Evolutionary conservation across 2,113 vertebrate species (phyloP).

Genomic region (Naja naja): DNA sequence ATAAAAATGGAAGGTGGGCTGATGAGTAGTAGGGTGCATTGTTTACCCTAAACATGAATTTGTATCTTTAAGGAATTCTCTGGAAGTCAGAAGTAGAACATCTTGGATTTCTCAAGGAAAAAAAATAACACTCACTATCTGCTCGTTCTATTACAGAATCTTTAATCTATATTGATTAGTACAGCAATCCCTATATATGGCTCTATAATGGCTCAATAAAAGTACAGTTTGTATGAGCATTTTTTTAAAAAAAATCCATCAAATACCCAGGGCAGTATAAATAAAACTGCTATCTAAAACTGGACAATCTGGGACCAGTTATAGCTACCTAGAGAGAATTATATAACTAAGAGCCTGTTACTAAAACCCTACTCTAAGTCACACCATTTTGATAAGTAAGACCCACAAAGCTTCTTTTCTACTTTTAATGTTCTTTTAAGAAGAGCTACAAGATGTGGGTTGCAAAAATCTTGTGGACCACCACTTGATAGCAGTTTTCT

Average conservation of each 20-base stretch:
- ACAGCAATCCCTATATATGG: not conserved
- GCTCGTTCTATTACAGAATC: not conserved
- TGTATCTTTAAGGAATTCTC: not conserved
- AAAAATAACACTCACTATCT: not conserved
- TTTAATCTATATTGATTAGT: not conserved
- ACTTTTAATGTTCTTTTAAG: not conserved
- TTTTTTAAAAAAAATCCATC: not conserved
- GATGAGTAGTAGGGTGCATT: constrained; percentile 2
- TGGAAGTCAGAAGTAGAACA: not conserved
- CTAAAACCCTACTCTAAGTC: not conserved
- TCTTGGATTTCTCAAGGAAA: not conserved
- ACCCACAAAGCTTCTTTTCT: not conserved
- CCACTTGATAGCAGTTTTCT: not conserved
- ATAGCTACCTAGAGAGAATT: not conserved
- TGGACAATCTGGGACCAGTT: not conserved
- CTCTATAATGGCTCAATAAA: not conserved
- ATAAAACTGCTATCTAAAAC: not conserved
- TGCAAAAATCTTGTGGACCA: not conserved
- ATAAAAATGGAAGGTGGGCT: constrained; percentile 45
- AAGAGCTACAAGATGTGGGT: not conserved
- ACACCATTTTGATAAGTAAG: not conserved
- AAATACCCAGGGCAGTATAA: not conserved
- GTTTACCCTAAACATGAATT: constrained; percentile 12
- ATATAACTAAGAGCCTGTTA: not conserved
- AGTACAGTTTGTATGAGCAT: not conserved